Conservation (phyloP, 2,113 vertebrate species). For the Cryptotis parvus region DNA sequence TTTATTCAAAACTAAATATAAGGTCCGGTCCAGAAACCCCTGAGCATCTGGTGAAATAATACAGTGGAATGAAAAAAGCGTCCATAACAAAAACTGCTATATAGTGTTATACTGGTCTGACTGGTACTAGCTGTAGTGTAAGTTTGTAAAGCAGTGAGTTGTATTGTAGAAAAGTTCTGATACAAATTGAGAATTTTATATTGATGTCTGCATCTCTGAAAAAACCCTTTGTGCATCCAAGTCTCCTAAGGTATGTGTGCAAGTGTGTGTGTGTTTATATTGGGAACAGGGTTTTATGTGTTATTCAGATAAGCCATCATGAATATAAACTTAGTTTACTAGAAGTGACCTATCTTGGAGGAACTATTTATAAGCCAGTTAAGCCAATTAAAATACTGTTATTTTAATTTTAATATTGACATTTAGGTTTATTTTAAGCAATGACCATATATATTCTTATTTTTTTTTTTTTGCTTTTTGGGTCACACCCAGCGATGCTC, state of each 20-base stretch:
- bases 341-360: not conserved
- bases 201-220: not conserved
- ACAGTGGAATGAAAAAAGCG: too few relatives aligned
- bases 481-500: too few relatives aligned
- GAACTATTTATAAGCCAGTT: not conserved
- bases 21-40: too few relatives aligned
- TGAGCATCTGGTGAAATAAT: too few relatives aligned
- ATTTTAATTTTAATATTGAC: slow-evolving; percentile 42
- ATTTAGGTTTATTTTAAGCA: slow-evolving; percentile 42
- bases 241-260: not conserved
- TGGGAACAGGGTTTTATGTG: not conserved
- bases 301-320: not conserved
- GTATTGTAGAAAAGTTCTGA: slow-evolving; percentile 29
- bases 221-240: not conserved
- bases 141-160: not conserved
- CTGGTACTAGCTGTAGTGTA: not conserved
- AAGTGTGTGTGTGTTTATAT: not conserved
- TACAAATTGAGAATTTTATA: not conserved
- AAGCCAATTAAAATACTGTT: slow-evolving; percentile 11
- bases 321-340: not conserved
- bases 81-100: slow-evolving; percentile 29
- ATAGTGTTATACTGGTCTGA: not conserved
- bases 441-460: not conserved
- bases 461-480: too few relatives aligned
- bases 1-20: slow-evolving; percentile 12